Percentiles rank a stretch among this genome's conserved stretches.
Conservation (phyloP, 2,113 vertebrate genomes). For the Serinus canaria region DNA sequence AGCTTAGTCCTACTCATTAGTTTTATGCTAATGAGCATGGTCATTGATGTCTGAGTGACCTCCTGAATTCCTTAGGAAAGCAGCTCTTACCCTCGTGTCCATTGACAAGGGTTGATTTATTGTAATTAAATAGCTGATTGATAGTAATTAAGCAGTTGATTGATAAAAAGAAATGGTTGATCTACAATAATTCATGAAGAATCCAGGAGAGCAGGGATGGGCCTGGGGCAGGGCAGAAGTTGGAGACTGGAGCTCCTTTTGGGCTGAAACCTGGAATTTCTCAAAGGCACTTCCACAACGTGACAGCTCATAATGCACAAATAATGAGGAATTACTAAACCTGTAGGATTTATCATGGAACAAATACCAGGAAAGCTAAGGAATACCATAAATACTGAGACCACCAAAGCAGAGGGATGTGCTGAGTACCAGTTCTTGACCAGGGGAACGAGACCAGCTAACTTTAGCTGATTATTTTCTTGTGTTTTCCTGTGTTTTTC, state of each 20-base stretch:
- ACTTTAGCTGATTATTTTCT: background rate
- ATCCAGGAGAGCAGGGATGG: background rate
- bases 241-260: background rate
- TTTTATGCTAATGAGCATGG: background rate
- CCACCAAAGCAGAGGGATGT: background rate
- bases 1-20: background rate
- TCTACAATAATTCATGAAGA: background rate
- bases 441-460: background rate
- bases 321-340: background rate
- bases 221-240: background rate
- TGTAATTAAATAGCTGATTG: background rate
- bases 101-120: background rate
- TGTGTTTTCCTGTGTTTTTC: background rate
- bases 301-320: background rate
- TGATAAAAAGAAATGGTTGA: background rate
- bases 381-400: background rate
- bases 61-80: background rate
- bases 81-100: background rate
- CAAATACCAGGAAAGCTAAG: background rate
- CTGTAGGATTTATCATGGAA: background rate
- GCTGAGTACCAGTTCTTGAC: background rate
- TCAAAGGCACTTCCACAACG: background rate
- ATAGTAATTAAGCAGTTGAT: background rate
- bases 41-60: background rate
- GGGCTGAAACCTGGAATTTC: background rate